Evolutionary conservation across 2,113 vertebrate species (phyloP).

Genomic region (Nothocercus nigrocapillus): DNA sequence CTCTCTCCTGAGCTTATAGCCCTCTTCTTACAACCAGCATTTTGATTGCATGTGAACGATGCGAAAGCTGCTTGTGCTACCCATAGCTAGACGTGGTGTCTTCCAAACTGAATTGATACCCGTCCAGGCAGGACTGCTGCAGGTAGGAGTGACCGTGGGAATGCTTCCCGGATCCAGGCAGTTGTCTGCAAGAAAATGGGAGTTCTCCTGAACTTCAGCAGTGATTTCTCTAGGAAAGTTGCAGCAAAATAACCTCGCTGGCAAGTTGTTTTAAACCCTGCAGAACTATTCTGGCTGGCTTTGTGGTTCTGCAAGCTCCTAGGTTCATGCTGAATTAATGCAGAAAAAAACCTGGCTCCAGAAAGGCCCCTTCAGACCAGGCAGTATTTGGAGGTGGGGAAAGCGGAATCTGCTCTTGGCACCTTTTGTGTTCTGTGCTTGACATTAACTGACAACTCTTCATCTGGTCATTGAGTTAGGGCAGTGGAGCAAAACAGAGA

Average conservation of each 20-base stretch:
- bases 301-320: not conserved
- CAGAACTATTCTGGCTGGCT: not conserved
- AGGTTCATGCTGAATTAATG: not conserved
- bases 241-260: not conserved
- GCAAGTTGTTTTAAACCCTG: not conserved
- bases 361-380: not conserved
- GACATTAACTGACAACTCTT: not conserved
- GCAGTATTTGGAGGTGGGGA: not conserved
- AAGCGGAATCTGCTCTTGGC: not conserved
- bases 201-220: not conserved
- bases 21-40: not conserved
- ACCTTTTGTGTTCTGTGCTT: not conserved
- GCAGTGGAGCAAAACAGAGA: not conserved
- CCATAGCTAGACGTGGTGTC: not conserved
- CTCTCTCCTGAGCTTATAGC: not conserved
- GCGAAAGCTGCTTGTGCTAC: not conserved
- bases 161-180: not conserved
- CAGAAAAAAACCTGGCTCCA: not conserved
- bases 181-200: not conserved
- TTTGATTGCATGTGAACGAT: not conserved
- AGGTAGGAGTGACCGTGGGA: not conserved
- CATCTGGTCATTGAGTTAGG: not conserved
- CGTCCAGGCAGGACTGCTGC: not conserved
- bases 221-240: not conserved
- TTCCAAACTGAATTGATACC: not conserved